phyloP scores from a whole-genome alignment of 2,113 vertebrate genomes.

The Etia nguti region DNA sequence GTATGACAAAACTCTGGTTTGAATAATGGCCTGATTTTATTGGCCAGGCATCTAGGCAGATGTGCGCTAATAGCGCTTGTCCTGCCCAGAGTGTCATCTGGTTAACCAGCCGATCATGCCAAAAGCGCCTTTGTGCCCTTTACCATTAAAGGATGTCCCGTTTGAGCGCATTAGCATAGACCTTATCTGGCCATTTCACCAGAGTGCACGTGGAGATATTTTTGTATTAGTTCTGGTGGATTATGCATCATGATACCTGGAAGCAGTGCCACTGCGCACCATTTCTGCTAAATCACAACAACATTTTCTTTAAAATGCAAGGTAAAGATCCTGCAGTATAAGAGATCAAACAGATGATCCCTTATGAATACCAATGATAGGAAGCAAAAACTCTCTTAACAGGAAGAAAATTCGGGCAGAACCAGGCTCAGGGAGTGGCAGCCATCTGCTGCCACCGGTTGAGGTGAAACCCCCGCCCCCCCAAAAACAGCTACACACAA shows the following conservation, averaged over 20 bases:
- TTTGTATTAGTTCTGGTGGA: neutral
- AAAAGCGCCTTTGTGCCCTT: neutral
- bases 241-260: neutral
- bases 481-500: no score
- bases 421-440: neutral
- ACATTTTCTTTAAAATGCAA: neutral
- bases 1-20: neutral
- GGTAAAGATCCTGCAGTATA: neutral
- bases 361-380: neutral
- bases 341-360: neutral
- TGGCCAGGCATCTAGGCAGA: neutral
- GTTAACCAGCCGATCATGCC: neutral
- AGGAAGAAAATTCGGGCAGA: rapidly evolving
- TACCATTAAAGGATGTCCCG: neutral
- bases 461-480: neutral
- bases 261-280: neutral
- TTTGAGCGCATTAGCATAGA: neutral
- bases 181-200: rapidly evolving
- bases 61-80: rapidly evolving
- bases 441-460: neutral
- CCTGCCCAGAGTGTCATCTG: neutral
- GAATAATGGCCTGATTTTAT: neutral
- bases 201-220: neutral
- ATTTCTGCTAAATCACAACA: neutral
- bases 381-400: neutral